A percentile compares a stretch with the other conserved stretches of the same genome.
Evolutionary conservation across 2,888 invertebrate genomes (phyloP).

Genomic region (Diabrotica balteata): DNA sequence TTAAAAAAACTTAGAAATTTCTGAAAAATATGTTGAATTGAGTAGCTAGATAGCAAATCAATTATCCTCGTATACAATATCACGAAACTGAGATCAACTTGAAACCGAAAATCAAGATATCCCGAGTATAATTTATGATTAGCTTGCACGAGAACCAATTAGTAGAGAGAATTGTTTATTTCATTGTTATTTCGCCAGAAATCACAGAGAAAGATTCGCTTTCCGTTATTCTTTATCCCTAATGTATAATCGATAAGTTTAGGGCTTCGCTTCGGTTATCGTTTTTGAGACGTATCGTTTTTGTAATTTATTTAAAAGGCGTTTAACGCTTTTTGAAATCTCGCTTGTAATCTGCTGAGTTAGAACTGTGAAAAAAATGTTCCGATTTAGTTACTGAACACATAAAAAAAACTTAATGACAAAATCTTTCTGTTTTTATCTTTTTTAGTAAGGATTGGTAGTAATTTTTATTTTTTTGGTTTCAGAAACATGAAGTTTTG

Average conservation of each 20-base stretch:
- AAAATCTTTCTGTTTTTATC: neutral
- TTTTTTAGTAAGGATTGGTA: neutral
- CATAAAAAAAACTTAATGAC: no score
- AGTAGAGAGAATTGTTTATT: neutral
- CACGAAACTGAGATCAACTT: no score
- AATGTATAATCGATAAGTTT: slow-evolving; percentile 8
- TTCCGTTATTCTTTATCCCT: neutral
- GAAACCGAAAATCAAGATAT: neutral
- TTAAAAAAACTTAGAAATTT: no score
- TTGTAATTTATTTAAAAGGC: slow-evolving; percentile 20
- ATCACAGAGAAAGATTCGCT: neutral
- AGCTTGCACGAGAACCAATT: neutral
- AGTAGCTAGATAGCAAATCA: neutral
- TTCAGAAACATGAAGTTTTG: slow-evolving; percentile 43
- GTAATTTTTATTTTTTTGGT: slow-evolving; percentile 32
- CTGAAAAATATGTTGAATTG: no score
- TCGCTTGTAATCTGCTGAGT: neutral
- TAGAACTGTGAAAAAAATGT: no score
- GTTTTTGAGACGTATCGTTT: neutral
- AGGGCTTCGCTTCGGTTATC: neutral
- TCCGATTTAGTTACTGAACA: no score
- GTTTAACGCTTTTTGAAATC: slow-evolving; percentile 1
- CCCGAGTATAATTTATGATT: neutral
- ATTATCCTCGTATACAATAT: neutral
- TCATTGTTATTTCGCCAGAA: neutral